These are phyloP conservation scores for Climacteris rufus DNA, from an alignment of 2,113 vertebrate genomes.

Conservation along the genomic window DNA sequence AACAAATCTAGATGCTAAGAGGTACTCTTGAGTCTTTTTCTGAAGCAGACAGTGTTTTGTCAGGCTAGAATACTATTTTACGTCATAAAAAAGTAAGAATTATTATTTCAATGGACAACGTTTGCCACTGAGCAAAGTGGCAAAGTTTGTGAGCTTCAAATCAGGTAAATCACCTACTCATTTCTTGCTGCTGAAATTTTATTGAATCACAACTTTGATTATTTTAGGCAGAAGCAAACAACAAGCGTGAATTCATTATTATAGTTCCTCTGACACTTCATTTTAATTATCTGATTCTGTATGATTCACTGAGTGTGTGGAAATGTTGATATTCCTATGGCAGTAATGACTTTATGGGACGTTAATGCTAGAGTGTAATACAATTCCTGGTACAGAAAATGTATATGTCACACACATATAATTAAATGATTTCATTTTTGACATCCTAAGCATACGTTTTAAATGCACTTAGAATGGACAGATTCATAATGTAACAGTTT, in stretches of 20 bases:
- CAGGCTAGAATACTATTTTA: neutral
- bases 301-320: neutral
- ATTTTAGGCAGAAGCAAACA: neutral
- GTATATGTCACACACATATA: neutral
- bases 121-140: neutral
- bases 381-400: neutral
- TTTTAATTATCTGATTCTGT: neutral
- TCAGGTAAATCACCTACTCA: neutral
- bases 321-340: neutral
- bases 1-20: neutral
- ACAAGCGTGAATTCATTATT: neutral
- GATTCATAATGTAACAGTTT: neutral
- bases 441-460: neutral
- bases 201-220: neutral
- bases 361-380: neutral
- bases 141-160: neutral
- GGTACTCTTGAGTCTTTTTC: neutral
- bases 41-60: neutral
- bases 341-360: neutral
- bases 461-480: neutral
- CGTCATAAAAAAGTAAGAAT: neutral
- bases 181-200: neutral
- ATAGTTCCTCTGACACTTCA: neutral
- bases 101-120: rapidly evolving
- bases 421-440: neutral